phyloP scores from a whole-genome alignment of 2,113 vertebrate genomes.

The Aegotheles bennettii region DNA sequence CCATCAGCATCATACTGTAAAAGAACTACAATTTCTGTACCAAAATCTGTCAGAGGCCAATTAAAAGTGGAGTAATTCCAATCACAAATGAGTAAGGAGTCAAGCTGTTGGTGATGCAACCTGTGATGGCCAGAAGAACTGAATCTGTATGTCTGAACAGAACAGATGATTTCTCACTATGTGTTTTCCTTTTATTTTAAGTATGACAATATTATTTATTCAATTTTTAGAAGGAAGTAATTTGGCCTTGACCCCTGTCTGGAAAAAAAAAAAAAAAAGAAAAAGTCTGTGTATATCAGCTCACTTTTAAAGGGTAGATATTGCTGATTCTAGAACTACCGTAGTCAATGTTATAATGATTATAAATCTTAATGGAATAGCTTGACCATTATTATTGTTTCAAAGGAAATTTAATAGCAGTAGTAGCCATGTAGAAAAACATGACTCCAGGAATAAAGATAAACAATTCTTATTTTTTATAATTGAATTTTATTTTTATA shows the following conservation, averaged over 20 bases:
- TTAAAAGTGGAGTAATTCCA: background rate
- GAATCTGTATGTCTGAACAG: background rate
- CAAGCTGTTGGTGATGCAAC: background rate
- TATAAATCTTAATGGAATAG: background rate
- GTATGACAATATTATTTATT: background rate
- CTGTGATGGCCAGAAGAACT: background rate
- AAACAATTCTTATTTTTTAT: background rate
- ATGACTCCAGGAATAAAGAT: background rate
- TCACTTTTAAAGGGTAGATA: background rate
- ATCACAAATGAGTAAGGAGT: background rate
- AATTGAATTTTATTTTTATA: background rate
- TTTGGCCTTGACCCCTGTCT: background rate
- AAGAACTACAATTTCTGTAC: background rate
- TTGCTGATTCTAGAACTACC: background rate
- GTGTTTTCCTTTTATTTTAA: background rate
- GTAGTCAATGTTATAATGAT: background rate
- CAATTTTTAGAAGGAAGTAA: background rate
- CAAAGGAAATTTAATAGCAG: background rate
- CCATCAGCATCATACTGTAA: background rate
- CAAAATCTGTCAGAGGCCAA: background rate
- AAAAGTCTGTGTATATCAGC: background rate
- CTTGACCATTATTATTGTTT: background rate
- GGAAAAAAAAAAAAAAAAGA: background rate
- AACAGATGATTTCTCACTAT: background rate
- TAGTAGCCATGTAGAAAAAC: background rate